Evolutionary conservation across 2,888 invertebrate genomes (phyloP).

Genomic region (Morinoia aosen): DNA sequence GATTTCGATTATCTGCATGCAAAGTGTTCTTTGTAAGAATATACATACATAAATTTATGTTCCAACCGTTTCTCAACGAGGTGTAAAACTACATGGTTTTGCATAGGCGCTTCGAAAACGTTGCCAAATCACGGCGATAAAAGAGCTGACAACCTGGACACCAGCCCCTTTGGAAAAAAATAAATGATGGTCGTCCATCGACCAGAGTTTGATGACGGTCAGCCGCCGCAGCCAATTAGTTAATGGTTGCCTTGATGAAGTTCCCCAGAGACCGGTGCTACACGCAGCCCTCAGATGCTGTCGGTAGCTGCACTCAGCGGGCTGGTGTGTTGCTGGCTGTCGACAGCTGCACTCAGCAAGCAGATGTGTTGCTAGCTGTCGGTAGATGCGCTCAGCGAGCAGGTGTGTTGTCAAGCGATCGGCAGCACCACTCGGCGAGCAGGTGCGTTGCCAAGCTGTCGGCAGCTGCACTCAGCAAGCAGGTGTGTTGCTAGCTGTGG

Average conservation of each 20-base stretch:
- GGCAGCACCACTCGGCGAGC: not conserved
- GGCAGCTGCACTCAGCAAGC: too few relatives aligned
- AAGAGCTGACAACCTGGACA: not conserved
- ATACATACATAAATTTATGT: too few relatives aligned
- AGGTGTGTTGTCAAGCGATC: too few relatives aligned
- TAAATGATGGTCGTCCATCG: not conserved
- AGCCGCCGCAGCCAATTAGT: constrained; percentile 6
- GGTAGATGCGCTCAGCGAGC: too few relatives aligned
- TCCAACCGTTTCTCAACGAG: too few relatives aligned
- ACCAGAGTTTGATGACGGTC: not conserved
- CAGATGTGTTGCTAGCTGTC: too few relatives aligned
- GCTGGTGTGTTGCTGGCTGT: too few relatives aligned
- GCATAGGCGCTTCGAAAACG: not conserved
- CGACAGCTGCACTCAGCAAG: not conserved
- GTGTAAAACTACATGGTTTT: too few relatives aligned
- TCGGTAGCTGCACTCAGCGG: not conserved
- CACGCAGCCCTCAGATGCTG: not conserved
- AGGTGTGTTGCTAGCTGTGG: too few relatives aligned
- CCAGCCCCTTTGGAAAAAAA: not conserved
- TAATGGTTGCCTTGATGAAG: not conserved
- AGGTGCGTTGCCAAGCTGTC: too few relatives aligned
- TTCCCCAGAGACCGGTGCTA: not conserved
- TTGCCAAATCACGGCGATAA: not conserved
- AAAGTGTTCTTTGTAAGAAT: too few relatives aligned
- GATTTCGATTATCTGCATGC: too few relatives aligned